These are phyloP conservation scores for Rhysida immarginata DNA, from an alignment of 1,140 invertebrate species.

Conservation along the genomic window DNA sequence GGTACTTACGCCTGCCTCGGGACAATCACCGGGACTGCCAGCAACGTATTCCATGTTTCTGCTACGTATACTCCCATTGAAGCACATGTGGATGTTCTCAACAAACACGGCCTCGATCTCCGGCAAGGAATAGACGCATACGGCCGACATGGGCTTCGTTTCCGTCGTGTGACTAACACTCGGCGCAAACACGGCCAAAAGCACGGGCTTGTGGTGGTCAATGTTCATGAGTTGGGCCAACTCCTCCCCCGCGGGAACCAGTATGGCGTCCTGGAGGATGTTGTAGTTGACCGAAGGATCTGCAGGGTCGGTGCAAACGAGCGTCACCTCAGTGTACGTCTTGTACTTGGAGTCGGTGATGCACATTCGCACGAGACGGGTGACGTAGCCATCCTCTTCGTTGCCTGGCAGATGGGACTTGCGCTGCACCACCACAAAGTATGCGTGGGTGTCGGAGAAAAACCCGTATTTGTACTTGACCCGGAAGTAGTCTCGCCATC, in stretches of 20 bases:
- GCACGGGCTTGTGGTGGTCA: slow-evolving; percentile 51
- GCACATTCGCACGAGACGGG: slow-evolving; percentile 76
- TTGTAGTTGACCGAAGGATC: slow-evolving; percentile 50
- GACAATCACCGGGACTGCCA: slow-evolving; percentile 75
- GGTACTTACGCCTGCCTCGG: slow-evolving; percentile 50
- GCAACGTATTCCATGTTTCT: slow-evolving; percentile 86
- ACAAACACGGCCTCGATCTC: slow-evolving; percentile 86
- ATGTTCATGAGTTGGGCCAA: slow-evolving; percentile 64
- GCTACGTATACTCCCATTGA: slow-evolving; percentile 79
- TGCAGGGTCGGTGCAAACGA: slow-evolving; percentile 57
- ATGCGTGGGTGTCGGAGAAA: slow-evolving; percentile 82
- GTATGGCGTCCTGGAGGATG: slow-evolving; percentile 76
- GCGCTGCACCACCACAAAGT: slow-evolving; percentile 89
- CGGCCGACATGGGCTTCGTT: slow-evolving; percentile 53
- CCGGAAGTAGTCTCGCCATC: slow-evolving; percentile 83
- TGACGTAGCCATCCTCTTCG: slow-evolving; percentile 80
- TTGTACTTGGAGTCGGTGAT: slow-evolving; percentile 87
- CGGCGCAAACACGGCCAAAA: slow-evolving; percentile 70
- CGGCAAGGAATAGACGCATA: slow-evolving; percentile 42
- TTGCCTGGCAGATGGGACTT: slow-evolving; percentile 63
- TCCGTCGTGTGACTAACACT: slow-evolving; percentile 65
- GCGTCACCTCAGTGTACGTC: slow-evolving; percentile 79
- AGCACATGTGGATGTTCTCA: slow-evolving; percentile 93
- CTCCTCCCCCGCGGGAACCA: slow-evolving; percentile 60
- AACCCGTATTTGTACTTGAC: slow-evolving; percentile 93